phyloP scores from a whole-genome alignment of 2,797 vertebrate genomes.

The Kryptolebias ocellatus region DNA sequence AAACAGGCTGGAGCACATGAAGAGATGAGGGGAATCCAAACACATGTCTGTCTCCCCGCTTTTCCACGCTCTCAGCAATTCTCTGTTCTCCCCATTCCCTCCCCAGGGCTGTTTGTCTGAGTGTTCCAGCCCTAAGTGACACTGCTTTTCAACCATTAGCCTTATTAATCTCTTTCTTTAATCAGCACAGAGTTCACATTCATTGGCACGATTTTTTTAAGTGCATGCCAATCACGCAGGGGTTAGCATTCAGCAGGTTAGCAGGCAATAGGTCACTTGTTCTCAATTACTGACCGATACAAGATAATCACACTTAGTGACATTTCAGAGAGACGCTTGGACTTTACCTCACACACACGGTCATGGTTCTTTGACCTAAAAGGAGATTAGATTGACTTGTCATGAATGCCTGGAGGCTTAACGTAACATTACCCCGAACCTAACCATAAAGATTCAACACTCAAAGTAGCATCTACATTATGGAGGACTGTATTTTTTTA shows the following conservation, averaged over 20 bases:
- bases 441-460: neutral
- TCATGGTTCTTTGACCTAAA: neutral
- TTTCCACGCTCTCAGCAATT: slow-evolving; percentile 25
- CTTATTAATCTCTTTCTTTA: slow-evolving; percentile 78
- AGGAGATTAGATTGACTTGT: slow-evolving; percentile 1
- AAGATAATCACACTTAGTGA: slow-evolving; percentile 59
- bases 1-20: slow-evolving; percentile 68
- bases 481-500: neutral
- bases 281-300: slow-evolving; percentile 70
- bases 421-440: neutral
- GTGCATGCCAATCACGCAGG: slow-evolving; percentile 34
- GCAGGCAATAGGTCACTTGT: slow-evolving; percentile 69
- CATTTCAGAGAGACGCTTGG: slow-evolving; percentile 43
- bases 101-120: slow-evolving; percentile 56
- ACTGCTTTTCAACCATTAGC: slow-evolving; percentile 69
- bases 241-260: slow-evolving; percentile 73
- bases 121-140: slow-evolving; percentile 55
- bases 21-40: slow-evolving; percentile 61
- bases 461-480: neutral
- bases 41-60: slow-evolving; percentile 19
- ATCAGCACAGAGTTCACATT: slow-evolving; percentile 69
- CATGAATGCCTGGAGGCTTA: neutral
- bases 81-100: slow-evolving; percentile 23
- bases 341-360: neutral
- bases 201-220: slow-evolving; percentile 59